Evolutionary conservation across 2,797 vertebrate genomes (phyloP), one percentile per base, ranked within the genome.

Genomic region (Acanthurus tractus): DNA sequence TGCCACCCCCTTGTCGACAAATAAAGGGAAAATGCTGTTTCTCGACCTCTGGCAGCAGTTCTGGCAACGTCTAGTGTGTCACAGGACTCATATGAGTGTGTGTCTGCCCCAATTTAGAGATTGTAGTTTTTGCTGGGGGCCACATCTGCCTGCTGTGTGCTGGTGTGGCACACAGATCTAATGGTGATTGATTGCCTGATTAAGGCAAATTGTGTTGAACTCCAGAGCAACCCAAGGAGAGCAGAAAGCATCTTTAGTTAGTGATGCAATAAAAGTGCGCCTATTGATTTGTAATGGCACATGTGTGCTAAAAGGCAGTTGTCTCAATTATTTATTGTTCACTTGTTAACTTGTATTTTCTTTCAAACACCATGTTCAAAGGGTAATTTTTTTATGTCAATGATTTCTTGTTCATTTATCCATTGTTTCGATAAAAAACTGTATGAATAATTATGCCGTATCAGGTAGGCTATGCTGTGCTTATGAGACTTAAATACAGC

Each of bases 151-250:
- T 90, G 88, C 87, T 89, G 80, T 58, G 82, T 84, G 79, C 87
- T 83, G 70, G 74, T 77, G 84, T 79, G 69, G 77, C 86, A 81
- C 70, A 76, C 82, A 67, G 75, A 88, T 88, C 85, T 92, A 93
- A 92, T 90, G 80, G 83, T 90, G 84, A 94, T 91, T 91, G 93
- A 95, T 93, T 91, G 79, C 79, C 79, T 88, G 89, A 93, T 93
- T 92, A 93, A 83, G 75, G 79, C 63, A 79, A 89, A 90, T 89
- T 90, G 86, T 88, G 83, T 87, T 89, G 81, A 93, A 92, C 87
- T 90, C 83, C 70, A 55, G 44, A 88, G 84, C 75, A 91, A 91
- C 81, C 83, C 86, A 79, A 89, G 76, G 82, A 88, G 86, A 88
- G 81, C 64, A 79, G 71, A 81, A 84, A 88, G 86, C 74, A 68